Evolutionary conservation across 2,888 invertebrate species (phyloP).

Genomic region (Lutraria lutraria): DNA sequence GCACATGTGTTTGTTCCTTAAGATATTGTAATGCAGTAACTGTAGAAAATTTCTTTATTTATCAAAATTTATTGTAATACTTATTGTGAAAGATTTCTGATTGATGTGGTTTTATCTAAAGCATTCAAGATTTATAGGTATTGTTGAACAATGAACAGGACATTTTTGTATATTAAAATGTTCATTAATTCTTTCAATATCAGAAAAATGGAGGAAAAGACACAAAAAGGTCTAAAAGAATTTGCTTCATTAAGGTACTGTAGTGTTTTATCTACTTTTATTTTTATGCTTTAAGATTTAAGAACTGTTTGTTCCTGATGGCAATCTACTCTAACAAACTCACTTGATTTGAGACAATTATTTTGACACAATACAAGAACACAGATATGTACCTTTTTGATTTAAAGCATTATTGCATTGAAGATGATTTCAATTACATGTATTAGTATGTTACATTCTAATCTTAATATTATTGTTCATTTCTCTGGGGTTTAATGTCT

Average conservation of each 20-base stretch:
- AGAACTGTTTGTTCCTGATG: background rate
- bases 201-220: conserved; percentile 38
- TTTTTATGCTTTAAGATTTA: background rate
- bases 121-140: too few relatives aligned
- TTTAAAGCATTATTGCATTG: background rate
- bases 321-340: background rate
- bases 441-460: too few relatives aligned
- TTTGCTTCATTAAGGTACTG: conserved; percentile 52
- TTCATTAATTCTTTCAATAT: background rate
- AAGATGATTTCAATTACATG: too few relatives aligned
- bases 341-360: background rate
- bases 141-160: background rate
- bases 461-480: too few relatives aligned
- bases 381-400: background rate
- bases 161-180: background rate
- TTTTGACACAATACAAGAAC: background rate
- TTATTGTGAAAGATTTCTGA: too few relatives aligned
- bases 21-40: too few relatives aligned
- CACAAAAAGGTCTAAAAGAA: conserved; percentile 40
- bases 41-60: too few relatives aligned
- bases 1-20: too few relatives aligned
- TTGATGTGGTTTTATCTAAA: too few relatives aligned
- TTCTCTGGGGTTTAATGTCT: too few relatives aligned
- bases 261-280: background rate
- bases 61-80: too few relatives aligned